phyloP scores from a whole-genome alignment of 2,113 vertebrate species.

The Orthonyx spaldingii region DNA sequence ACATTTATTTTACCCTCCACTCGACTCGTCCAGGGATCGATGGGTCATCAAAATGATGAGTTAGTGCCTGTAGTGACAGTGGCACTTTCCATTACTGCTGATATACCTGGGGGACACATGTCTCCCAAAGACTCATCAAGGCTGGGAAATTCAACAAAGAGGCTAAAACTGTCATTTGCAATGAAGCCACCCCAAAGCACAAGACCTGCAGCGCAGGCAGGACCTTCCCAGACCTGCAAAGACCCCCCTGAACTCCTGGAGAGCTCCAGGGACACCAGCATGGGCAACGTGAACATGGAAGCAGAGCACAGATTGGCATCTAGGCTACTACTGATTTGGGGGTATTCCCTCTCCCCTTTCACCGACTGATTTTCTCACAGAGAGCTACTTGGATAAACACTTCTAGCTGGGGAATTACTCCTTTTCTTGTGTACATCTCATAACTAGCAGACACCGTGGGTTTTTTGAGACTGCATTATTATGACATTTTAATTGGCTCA shows the following conservation, averaged over 20 bases:
- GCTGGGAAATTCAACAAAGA: conserved; percentile 24
- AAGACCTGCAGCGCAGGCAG: background rate
- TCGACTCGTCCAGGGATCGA: conserved; percentile 15
- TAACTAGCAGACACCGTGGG: background rate
- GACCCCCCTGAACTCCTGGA: background rate
- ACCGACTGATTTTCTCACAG: accelerated
- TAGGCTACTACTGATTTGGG: background rate
- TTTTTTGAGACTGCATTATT: background rate
- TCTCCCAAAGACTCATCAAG: conserved; percentile 49
- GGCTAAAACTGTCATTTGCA: background rate
- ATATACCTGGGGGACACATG: conserved; percentile 36
- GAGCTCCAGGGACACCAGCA: background rate
- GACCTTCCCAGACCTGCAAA: background rate
- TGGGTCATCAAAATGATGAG: conserved; percentile 57
- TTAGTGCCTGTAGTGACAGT: conserved; percentile 51
- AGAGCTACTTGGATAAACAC: background rate
- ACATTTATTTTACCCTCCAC: conserved; percentile 27
- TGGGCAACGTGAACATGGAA: accelerated
- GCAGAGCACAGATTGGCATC: background rate
- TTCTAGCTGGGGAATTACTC: background rate
- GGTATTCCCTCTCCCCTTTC: background rate
- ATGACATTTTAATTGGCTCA: conserved; percentile 54
- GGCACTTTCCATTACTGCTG: conserved; percentile 59
- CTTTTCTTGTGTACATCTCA: background rate
- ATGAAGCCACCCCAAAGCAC: background rate